Evolutionary conservation across 2,888 invertebrate genomes (phyloP), one percentile per base, ranked within the genome.

Genomic region (Amphimallon solstitiale): DNA sequence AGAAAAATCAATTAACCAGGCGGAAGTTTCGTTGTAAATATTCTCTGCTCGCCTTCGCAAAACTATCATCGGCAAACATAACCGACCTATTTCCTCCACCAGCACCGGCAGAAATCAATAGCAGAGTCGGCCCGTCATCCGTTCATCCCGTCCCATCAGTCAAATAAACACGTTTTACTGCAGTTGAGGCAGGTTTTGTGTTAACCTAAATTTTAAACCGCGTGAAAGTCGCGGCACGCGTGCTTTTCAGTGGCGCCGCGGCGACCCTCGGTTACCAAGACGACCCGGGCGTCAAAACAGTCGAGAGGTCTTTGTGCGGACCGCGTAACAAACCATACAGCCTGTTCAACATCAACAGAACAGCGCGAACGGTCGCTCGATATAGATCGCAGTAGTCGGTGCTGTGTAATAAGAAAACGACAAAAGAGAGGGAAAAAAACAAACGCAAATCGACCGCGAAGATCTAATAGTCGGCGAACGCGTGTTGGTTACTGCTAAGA

Each of bases 281-380:
- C 68, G 68, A 70, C 68, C 61, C 64, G 54, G 69, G 68, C 68
- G 60, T 68, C 66, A 66, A 70, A 70, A 70, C 66, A 65, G 64
- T 59, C 56, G 43, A 59, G 56, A 59, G 56, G 56, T 59, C 56
- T 59, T 59, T 59, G 56, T 51, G 51, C 40, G 43, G 29, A 43
- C n/a, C 40, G 40, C 14, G n/a, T 29, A 15, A 15, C 19, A 43
- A 19, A 29, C 29, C 56, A 59, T 59, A 43, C 43, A 43, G 21
- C 35, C 15, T 15, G 35, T 15, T 23, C 12, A 15, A 23, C 23
- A 21, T 14, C 19, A 43, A 14, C 56, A 59, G 56, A 59, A 43
- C 23, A 40, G 45, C 56, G 56, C 56, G 56, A 59, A 29, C 43
- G 29, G 23, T 43, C 43, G 56, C 45, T 43, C 56, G 56, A 59